phyloP scores from a whole-genome alignment of 2,888 invertebrate species.

The Zaprionus lineosus region DNA sequence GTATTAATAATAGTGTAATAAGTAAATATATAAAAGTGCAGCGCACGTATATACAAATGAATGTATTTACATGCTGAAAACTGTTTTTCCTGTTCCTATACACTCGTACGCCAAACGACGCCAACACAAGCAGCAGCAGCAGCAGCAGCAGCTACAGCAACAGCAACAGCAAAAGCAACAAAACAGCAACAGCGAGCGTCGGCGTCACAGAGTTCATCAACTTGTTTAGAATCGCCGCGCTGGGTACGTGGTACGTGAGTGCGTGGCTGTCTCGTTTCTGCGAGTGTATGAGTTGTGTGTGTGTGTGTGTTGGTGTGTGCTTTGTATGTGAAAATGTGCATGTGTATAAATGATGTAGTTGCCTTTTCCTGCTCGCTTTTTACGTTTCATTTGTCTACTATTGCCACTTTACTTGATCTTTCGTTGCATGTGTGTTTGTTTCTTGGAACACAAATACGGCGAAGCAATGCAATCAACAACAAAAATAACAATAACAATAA shows the following conservation, averaged over 20 bases:
- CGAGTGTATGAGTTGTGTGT: slow-evolving; percentile 37
- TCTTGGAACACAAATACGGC: slow-evolving; percentile 54
- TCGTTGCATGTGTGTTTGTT: slow-evolving; percentile 40
- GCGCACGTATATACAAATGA: slow-evolving; percentile 18
- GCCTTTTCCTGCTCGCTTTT: slow-evolving; percentile 49
- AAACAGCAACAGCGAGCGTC: too few relatives aligned
- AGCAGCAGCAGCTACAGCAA: slow-evolving; percentile 17
- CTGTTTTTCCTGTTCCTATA: slow-evolving; percentile 51
- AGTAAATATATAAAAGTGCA: slow-evolving; percentile 40
- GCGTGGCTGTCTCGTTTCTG: slow-evolving; percentile 55
- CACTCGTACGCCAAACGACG: slow-evolving; percentile 32
- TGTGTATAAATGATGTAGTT: slow-evolving; percentile 14
- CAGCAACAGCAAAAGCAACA: too few relatives aligned
- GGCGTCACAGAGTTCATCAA: slow-evolving; percentile 76
- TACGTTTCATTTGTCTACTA: slow-evolving; percentile 54
- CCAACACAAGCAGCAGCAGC: slow-evolving; percentile 29
- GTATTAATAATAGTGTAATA: slow-evolving; percentile 48
- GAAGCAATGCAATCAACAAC: slow-evolving; percentile 45
- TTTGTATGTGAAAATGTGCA: slow-evolving; percentile 9
- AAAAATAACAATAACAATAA: slow-evolving; percentile 16
- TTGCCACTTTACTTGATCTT: slow-evolving; percentile 60
- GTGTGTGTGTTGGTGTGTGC: slow-evolving; percentile 24
- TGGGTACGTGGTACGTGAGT: slow-evolving; percentile 71
- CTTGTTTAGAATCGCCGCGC: slow-evolving; percentile 76
- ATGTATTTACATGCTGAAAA: slow-evolving; percentile 16